Conservation (phyloP, 2,113 vertebrate species). For the Pithys albifrons region DNA sequence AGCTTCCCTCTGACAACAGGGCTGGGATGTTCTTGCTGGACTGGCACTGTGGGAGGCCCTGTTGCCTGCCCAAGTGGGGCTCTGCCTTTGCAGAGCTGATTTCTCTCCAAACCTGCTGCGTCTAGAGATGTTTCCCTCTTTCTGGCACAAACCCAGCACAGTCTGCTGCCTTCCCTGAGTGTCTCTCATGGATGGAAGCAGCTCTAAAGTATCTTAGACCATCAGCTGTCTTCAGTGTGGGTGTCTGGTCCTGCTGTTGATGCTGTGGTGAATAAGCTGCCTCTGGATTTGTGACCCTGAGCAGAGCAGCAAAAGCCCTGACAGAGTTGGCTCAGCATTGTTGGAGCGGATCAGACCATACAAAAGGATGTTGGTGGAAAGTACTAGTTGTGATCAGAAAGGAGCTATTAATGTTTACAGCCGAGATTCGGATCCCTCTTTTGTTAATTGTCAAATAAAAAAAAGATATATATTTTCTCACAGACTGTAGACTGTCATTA, state of each 20-base stretch:
- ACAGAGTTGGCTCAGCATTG: conserved; percentile 50
- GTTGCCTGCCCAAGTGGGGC: neutral
- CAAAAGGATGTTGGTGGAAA: conserved; percentile 70
- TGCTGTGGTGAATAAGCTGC: conserved; percentile 30
- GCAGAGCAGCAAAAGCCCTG: conserved; percentile 63
- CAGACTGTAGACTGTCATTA: neutral
- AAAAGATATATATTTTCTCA: neutral
- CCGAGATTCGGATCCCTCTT: conserved; percentile 33
- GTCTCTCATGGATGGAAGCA: rapidly evolving
- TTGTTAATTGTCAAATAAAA: conserved; percentile 46
- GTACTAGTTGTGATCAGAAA: conserved; percentile 59
- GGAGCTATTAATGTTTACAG: conserved; percentile 48
- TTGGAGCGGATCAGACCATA: conserved; percentile 49
- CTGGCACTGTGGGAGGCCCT: neutral
- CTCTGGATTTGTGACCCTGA: conserved; percentile 39
- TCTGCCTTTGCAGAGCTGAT: neutral
- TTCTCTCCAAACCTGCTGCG: neutral
- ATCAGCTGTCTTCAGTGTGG: neutral
- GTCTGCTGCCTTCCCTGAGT: neutral
- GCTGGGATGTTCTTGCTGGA: neutral
- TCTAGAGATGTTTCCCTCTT: rapidly evolving
- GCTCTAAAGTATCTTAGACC: neutral
- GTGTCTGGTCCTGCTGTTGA: neutral
- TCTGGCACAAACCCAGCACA: rapidly evolving
- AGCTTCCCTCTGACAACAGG: neutral